phyloP scores from a whole-genome alignment of 1,140 invertebrate species.

The Formica selysi region DNA sequence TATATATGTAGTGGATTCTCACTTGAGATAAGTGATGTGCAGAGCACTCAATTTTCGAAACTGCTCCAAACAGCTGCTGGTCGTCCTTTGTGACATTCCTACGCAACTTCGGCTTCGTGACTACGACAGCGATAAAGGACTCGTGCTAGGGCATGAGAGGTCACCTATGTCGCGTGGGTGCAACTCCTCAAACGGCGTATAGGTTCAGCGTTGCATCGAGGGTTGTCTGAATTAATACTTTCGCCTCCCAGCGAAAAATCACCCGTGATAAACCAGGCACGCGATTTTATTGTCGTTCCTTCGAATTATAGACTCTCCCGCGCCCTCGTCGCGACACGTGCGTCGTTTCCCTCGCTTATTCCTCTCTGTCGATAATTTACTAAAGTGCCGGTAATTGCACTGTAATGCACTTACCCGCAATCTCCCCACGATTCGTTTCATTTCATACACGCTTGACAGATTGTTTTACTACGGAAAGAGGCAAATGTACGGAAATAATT shows the following conservation, averaged over 20 bases:
- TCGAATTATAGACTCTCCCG: conserved; percentile 65
- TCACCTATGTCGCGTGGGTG: conserved; percentile 28
- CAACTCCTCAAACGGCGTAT: neutral
- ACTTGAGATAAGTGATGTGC: conserved; percentile 57
- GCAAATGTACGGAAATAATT: conserved; percentile 22
- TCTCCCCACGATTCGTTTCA: conserved; percentile 11
- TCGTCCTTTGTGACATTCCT: conserved; percentile 18
- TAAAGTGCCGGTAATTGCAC: conserved; percentile 65
- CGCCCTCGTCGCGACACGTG: neutral
- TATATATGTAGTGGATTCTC: conserved; percentile 49
- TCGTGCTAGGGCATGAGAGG: conserved; percentile 11
- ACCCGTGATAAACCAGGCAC: conserved; percentile 41
- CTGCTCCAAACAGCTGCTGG: neutral
- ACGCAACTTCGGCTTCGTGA: neutral
- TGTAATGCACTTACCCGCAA: conserved; percentile 26
- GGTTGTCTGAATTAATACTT: conserved; percentile 49
- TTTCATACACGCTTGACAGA: neutral
- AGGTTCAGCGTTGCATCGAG: conserved; percentile 48
- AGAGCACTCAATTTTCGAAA: conserved; percentile 6
- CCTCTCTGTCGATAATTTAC: conserved; percentile 51
- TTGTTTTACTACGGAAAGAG: neutral
- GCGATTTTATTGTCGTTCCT: conserved; percentile 53
- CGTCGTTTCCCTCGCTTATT: conserved; percentile 18
- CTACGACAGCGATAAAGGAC: neutral
- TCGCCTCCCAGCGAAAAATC: conserved; percentile 54